A percentile compares a stretch with the other conserved stretches of the same genome.
Evolutionary conservation across 2,113 vertebrate species (phyloP).

Genomic region (Sturnus vulgaris): DNA sequence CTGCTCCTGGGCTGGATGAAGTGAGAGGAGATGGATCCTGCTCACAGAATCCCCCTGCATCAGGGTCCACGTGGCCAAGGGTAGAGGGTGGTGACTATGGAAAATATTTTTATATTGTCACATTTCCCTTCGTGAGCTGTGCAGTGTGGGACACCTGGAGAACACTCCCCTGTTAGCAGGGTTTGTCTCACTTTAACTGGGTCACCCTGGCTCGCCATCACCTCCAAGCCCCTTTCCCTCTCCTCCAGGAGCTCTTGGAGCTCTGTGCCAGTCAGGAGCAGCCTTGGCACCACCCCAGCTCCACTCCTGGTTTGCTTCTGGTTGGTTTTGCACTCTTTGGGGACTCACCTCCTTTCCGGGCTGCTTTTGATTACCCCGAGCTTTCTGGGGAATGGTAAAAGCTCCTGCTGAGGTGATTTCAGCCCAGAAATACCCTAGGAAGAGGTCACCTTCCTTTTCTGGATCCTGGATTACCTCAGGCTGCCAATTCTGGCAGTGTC

Average conservation of each 20-base stretch:
- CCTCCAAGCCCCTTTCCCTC: background rate
- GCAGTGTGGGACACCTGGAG: background rate
- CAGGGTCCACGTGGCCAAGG: background rate
- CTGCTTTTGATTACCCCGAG: background rate
- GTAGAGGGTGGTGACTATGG: background rate
- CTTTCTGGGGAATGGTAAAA: background rate
- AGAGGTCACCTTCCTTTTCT: background rate
- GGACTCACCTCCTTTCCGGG: background rate
- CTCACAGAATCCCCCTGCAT: background rate
- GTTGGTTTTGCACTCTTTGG: accelerated
- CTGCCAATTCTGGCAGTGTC: background rate
- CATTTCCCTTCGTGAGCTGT: accelerated
- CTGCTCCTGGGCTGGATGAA: background rate
- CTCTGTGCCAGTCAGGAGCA: background rate
- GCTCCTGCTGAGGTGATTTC: background rate
- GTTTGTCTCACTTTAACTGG: background rate
- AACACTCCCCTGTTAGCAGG: accelerated
- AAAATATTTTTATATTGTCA: background rate
- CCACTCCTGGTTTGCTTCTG: background rate
- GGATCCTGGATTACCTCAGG: background rate
- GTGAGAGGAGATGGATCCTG: background rate
- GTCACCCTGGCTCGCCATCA: background rate
- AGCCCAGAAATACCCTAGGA: background rate
- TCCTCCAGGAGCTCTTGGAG: background rate
- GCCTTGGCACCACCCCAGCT: background rate